Base-by-base conservation (phyloP, 2,797 vertebrate genomes). In the Poliocrania exsul region DNA sequence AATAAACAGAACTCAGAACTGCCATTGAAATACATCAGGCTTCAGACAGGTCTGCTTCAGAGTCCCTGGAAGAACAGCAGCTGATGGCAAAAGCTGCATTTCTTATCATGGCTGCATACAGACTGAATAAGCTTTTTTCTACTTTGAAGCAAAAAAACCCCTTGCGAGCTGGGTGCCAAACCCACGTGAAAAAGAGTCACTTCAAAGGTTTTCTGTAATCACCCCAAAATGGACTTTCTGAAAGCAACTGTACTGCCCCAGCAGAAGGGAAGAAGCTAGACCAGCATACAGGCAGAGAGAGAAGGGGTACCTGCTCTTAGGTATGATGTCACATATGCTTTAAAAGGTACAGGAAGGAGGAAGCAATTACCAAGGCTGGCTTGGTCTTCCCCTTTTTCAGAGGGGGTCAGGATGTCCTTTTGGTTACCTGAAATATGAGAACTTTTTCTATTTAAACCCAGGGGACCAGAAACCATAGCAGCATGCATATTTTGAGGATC, bases 1-100 rank as follows among this genome's bases (percentile, higher is more conserved):
- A 84, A 46, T 88, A 91, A 96, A 91, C 51, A 88, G 71, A 95
- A 79, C 62, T 70, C 33, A 46, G 31, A 88, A 90, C 50, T 65
- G 28, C 80, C 40, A 75, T 2, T 74, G 77, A 92, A 91, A 83
- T 29, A 80, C 26, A 74, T 33, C 40, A 94, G 54, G 11, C 37
- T 78, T 81, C 77, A 87, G 37, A 56, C 15, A 67, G 60, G 49
- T 62, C 56, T 89, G 13, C 58, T 78, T 23, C 31, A 31, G 25
- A 88, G 53, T 13, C 24, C 23, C 62, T 29, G 16, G 38, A 95
- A 86, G 51, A 77, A 83, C 0, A 69, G 50, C 21, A 31, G 19
- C 44, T 61, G 25, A 87, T 62, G 44, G 62, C 71, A 96, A 86
- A 92, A 50, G 40, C 53, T 56, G 21, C 44, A 35, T 62, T 83